Base-by-base conservation (phyloP, 2,888 invertebrate species). In the Nomada ferruginata region DNA sequence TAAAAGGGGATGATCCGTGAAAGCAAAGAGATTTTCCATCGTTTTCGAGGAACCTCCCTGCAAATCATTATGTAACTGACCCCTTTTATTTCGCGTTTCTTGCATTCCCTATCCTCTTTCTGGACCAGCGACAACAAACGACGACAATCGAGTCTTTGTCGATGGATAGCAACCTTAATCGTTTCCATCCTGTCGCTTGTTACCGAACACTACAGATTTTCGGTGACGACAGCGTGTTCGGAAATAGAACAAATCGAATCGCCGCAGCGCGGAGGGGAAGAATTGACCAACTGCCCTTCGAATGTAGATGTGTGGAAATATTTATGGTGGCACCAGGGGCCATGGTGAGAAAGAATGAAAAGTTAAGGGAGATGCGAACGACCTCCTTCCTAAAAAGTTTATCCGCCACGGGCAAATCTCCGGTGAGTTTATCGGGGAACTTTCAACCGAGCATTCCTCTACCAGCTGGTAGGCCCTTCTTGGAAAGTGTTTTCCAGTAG, bases 371-470 rank as follows among this genome's bases (percentile, higher is more conserved):
- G 82, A 87, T 29, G 73, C 79, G 74, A 74, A 75, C 78, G 77
- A 84, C 82, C 82, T 79, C 76, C 77, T 88, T 47, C 15, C 47
- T 88, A 85, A 78, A 79, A 85, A 88, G 81, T 87, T 88, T 88
- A 84, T 61, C 78, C 79, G 76, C 84, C 74, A 72, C 59, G 66
- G 69, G 76, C 77, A 80, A 86, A 88, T 87, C 86, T 86, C 65
- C 52, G 65, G 36, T 61, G 77, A 87, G 84, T 84, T 86, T 80
- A 76, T 61, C 65, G 68, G 50, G 53, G 44, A 84, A 86, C 76
- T 85, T 85, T 79, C 52, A 29, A 63, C 78, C 65, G 72, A 76
- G 61, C 75, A 69, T 72, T 83, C 61, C 77, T 44, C 52, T 55
- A 57, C 47, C 73, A 77, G 69, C 73, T 79, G 83, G 44, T 64